These are phyloP conservation scores for Hipparchia sbordonii DNA, from an alignment of 2,888 invertebrate species.

Conservation along the genomic window DNA sequence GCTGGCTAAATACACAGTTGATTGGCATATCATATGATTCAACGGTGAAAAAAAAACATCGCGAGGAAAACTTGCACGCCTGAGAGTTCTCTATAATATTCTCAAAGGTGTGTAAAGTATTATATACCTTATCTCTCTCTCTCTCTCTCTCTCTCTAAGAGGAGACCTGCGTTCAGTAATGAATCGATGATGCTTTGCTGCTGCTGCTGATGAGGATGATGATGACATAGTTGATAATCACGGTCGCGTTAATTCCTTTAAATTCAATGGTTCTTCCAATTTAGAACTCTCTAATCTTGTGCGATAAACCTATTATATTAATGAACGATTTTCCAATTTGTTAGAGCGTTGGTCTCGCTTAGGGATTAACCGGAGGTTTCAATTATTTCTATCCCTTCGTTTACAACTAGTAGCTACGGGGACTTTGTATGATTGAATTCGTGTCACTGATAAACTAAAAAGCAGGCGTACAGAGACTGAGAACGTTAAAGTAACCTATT, in stretches of 20 bases:
- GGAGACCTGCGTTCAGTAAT: too few species aligned
- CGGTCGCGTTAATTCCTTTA: neutral
- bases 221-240: neutral
- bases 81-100: too few species aligned
- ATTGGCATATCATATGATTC: too few species aligned
- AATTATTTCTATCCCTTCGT: conserved; percentile 26
- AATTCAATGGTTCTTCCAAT: conserved; percentile 13
- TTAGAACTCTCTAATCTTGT: conserved; percentile 35
- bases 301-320: conserved; percentile 41
- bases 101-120: too few species aligned
- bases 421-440: neutral
- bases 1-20: neutral
- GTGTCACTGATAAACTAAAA: neutral
- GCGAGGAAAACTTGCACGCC: too few species aligned
- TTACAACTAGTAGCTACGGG: neutral
- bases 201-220: too few species aligned
- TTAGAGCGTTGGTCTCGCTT: conserved; percentile 49
- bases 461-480: too few species aligned
- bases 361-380: conserved; percentile 44
- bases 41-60: too few species aligned
- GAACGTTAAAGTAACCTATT: too few species aligned
- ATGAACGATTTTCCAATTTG: conserved; percentile 51
- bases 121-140: too few species aligned
- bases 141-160: too few species aligned
- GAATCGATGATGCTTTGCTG: too few species aligned